Conservation (phyloP, 2,888 invertebrate species). For the Apomyelois bistriatella region DNA sequence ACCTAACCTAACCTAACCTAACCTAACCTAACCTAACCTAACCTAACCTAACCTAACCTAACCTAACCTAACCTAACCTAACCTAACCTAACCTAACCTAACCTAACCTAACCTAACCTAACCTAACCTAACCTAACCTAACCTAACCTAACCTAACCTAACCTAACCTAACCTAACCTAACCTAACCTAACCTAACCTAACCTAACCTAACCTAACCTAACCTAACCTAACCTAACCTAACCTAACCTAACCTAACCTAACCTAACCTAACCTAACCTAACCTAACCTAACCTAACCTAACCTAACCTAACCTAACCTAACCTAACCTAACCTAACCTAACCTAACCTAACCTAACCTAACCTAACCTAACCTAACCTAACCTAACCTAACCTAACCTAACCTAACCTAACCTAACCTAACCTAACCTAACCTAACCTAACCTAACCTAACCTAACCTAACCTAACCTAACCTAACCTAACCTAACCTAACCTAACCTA, state of each 20-base stretch:
- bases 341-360: neutral
- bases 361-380: neutral
- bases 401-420: neutral
- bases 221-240: slow-evolving; percentile 16
- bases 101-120: slow-evolving; percentile 22
- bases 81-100: slow-evolving; percentile 24
- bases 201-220: slow-evolving; percentile 11
- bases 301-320: neutral
- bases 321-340: neutral
- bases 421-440: neutral
- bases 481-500: neutral
- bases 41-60: slow-evolving; percentile 20
- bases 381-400: neutral
- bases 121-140: slow-evolving; percentile 23
- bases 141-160: slow-evolving; percentile 22
- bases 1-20: slow-evolving; percentile 16
- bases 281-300: neutral
- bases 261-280: neutral
- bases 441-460: neutral
- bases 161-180: slow-evolving; percentile 16
- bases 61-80: slow-evolving; percentile 23
- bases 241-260: neutral
- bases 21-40: slow-evolving; percentile 17
- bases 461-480: neutral
- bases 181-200: slow-evolving; percentile 8